These are phyloP conservation scores for Terrapene triunguis DNA, from an alignment of 2,113 vertebrate genomes.

Conservation along the genomic window DNA sequence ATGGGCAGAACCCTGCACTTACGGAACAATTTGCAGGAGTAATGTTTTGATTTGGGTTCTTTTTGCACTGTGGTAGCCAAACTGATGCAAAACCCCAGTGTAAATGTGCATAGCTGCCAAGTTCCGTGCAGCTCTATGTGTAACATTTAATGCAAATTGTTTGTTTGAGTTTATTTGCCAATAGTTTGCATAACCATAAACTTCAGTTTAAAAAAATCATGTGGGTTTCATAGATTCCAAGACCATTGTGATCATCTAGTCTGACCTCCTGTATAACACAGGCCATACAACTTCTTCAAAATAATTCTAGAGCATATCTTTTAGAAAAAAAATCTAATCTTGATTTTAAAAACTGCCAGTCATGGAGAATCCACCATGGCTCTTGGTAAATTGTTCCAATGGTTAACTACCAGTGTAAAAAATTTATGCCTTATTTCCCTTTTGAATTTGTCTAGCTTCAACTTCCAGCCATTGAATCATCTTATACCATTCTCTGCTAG, in stretches of 20 bases:
- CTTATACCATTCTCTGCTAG: neutral
- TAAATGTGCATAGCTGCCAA: neutral
- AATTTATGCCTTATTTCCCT: neutral
- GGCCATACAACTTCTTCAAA: neutral
- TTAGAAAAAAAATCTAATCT: neutral
- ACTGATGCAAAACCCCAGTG: neutral
- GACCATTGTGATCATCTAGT: neutral
- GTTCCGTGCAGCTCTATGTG: accelerated
- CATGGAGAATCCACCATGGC: no score
- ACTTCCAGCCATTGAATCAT: neutral
- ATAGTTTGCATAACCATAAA: accelerated
- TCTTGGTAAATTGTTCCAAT: no score
- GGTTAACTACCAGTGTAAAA: neutral
- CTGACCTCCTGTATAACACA: neutral
- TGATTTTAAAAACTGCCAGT: no score
- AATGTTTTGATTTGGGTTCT: neutral
- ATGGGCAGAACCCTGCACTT: neutral
- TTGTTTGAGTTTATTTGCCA: neutral
- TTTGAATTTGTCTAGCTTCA: neutral
- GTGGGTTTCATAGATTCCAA: neutral
- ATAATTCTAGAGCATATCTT: neutral
- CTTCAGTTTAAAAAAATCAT: accelerated
- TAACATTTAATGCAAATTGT: accelerated
- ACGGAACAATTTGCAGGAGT: neutral
- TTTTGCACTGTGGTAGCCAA: neutral